phyloP scores from a whole-genome alignment of 1,140 invertebrate species.

The Ceratosolen solmsi region DNA sequence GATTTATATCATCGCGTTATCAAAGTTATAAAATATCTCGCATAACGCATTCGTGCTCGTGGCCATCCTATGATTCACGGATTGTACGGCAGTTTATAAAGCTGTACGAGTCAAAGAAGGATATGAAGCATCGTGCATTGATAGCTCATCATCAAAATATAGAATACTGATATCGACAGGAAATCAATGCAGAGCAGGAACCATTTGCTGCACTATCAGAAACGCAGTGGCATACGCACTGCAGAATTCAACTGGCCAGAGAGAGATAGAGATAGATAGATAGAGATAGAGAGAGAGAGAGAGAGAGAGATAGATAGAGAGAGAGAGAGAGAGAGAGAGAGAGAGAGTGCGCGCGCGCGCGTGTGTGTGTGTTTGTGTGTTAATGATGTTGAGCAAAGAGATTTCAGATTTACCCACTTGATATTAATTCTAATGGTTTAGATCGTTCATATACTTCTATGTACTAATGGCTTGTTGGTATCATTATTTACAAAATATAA shows the following conservation, averaged over 20 bases:
- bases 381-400: no score
- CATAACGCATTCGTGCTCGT: no score
- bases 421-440: no score
- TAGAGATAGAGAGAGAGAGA: neutral
- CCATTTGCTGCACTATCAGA: conserved; percentile 49
- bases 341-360: no score
- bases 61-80: no score
- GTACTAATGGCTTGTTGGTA: no score
- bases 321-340: neutral
- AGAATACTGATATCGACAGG: conserved; percentile 58
- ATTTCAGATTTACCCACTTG: no score
- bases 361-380: no score
- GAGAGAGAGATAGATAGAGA: neutral
- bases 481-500: no score
- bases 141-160: conserved; percentile 61
- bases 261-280: conserved; percentile 11
- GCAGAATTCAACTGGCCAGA: no score
- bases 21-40: neutral
- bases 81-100: neutral
- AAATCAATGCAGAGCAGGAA: conserved; percentile 59
- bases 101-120: neutral
- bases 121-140: conserved; percentile 48
- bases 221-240: neutral
- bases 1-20: no score
- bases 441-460: no score